phyloP scores from a whole-genome alignment of 2,888 invertebrate species.

The Acrocyrtus sp. region DNA sequence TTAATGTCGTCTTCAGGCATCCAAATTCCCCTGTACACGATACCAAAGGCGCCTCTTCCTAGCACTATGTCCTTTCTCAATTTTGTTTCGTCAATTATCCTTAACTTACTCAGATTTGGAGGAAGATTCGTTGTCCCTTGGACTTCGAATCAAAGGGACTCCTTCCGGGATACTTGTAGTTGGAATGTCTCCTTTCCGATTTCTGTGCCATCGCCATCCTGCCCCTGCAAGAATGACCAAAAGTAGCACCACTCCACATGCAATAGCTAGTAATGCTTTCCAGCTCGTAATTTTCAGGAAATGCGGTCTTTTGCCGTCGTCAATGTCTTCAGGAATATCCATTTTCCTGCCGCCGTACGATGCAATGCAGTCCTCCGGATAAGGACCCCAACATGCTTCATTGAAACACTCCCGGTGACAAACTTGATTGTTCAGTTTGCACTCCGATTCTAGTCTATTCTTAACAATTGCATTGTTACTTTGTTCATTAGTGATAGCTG shows the following conservation, averaged over 20 bases:
- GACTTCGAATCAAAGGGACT: too few relatives aligned
- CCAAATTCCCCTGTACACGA: slow-evolving; percentile 96
- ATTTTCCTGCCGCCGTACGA: too few relatives aligned
- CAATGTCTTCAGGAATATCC: background rate
- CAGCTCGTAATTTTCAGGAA: background rate
- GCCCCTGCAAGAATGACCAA: background rate
- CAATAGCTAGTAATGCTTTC: slow-evolving; percentile 71
- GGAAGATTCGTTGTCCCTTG: too few relatives aligned
- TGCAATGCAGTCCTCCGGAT: background rate
- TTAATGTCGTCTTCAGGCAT: slow-evolving; percentile 93
- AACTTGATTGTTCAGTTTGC: background rate
- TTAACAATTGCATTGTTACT: background rate
- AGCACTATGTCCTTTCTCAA: slow-evolving; percentile 88
- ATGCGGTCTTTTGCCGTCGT: background rate
- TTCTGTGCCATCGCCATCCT: background rate
- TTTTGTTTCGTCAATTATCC: slow-evolving; percentile 94
- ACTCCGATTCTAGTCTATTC: background rate
- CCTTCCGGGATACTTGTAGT: too few relatives aligned
- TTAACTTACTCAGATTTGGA: slow-evolving; percentile 90
- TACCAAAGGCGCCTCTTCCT: slow-evolving; percentile 97
- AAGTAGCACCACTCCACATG: slow-evolving; percentile 10
- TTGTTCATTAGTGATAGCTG: background rate
- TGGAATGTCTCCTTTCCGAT: background rate
- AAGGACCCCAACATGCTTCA: background rate
- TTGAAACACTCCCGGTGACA: background rate